Conservation (phyloP, 2,888 invertebrate genomes). For the Acanthosepion pharaonis region DNA sequence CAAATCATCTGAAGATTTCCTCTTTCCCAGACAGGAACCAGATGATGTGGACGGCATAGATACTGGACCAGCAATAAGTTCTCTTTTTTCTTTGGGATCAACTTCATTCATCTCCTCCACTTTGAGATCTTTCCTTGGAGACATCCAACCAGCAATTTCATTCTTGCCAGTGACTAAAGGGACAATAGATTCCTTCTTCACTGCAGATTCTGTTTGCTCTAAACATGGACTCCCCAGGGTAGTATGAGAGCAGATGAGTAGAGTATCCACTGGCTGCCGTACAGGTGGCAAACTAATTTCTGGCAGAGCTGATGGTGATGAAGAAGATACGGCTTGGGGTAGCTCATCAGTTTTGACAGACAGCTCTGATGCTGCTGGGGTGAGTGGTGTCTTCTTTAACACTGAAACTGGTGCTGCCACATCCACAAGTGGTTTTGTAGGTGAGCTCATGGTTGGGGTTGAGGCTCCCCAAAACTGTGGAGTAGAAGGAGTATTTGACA, state of each 20-base stretch:
- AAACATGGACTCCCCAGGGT: neutral
- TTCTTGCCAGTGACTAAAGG: conserved; percentile 41
- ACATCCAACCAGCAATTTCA: conserved; percentile 38
- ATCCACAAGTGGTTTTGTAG: conserved; percentile 38
- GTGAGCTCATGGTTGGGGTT: neutral
- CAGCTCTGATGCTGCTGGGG: neutral
- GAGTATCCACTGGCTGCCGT: neutral
- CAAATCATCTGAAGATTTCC: conserved; percentile 37
- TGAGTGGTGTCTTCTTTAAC: neutral
- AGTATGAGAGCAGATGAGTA: neutral
- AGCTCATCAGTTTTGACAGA: conserved; percentile 23
- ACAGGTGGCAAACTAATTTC: neutral
- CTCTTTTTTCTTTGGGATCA: conserved; percentile 36
- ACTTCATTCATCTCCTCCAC: conserved; percentile 33
- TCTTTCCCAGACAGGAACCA: conserved; percentile 43
- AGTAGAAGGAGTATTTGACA: conserved; percentile 54
- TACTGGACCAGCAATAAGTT: conserved; percentile 35
- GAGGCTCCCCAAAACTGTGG: conserved; percentile 25
- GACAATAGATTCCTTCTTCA: conserved; percentile 37
- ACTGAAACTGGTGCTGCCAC: neutral
- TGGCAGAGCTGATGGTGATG: neutral
- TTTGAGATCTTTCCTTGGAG: conserved; percentile 46
- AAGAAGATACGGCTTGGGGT: neutral
- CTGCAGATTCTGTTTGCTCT: neutral
- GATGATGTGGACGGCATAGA: conserved; percentile 45